These are phyloP conservation scores for Parasteatoda lunata DNA, from an alignment of 2,888 invertebrate species.

Conservation along the genomic window DNA sequence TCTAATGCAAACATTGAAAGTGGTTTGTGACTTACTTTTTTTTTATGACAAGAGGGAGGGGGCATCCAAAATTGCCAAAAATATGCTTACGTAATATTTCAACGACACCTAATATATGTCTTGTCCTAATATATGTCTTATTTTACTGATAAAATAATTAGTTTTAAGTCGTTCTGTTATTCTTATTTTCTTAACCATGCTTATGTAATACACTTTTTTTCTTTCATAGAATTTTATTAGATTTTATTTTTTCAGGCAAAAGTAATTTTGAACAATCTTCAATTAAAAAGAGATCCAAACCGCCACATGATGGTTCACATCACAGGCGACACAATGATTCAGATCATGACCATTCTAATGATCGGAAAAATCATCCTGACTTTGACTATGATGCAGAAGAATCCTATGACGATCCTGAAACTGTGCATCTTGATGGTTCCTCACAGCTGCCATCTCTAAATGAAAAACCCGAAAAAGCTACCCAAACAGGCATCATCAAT, in stretches of 20 bases:
- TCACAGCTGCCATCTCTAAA: background rate
- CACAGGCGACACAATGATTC: background rate
- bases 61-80: no score
- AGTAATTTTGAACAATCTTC: conserved; percentile 10
- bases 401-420: background rate
- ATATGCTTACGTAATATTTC: no score
- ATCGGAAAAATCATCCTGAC: background rate
- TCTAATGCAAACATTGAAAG: no score
- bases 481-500: background rate
- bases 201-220: background rate
- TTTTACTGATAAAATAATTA: no score
- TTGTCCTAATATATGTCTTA: no score
- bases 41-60: no score
- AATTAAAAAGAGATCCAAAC: background rate
- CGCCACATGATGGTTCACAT: conserved; percentile 8
- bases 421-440: background rate
- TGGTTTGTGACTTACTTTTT: no score
- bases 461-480: background rate
- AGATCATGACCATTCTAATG: background rate
- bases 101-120: no score
- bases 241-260: conserved; percentile 8
- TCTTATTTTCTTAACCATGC: background rate
- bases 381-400: background rate
- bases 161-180: no score
- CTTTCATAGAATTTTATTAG: background rate